Evolutionary conservation across 1,140 invertebrate genomes (phyloP).

Genomic region (Daktulosphaira vitifoliae): DNA sequence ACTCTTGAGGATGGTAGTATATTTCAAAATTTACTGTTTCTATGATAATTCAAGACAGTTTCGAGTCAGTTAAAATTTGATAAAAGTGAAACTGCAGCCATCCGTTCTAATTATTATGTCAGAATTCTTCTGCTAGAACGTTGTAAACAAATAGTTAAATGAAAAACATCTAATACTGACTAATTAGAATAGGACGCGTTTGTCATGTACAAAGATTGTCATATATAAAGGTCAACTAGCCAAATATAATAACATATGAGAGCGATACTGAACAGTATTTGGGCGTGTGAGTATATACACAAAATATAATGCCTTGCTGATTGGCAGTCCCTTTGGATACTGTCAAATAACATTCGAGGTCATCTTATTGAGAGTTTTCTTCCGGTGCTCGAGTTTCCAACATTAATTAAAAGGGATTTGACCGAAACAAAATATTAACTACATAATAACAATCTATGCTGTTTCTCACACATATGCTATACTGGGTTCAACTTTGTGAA

Average conservation of each 20-base stretch:
- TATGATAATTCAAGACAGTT: too few relatives aligned
- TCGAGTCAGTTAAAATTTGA: too few relatives aligned
- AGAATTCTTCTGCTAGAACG: too few relatives aligned
- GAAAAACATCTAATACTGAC: constrained; percentile 15
- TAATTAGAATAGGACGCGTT: constrained; percentile 25
- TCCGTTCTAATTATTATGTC: too few relatives aligned
- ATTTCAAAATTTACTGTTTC: too few relatives aligned
- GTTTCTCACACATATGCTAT: too few relatives aligned
- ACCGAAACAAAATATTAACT: neutral
- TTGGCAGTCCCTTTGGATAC: constrained; percentile 31
- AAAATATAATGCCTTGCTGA: constrained; percentile 12
- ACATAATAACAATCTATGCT: constrained; percentile 1
- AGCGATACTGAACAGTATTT: too few relatives aligned
- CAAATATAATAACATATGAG: neutral
- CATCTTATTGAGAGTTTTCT: constrained; percentile 24
- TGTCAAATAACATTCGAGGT: constrained; percentile 27
- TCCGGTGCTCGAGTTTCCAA: constrained; percentile 16
- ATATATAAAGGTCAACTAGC: constrained; percentile 2
- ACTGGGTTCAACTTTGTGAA: too few relatives aligned
- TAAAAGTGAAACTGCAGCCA: too few relatives aligned
- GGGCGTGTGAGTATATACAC: neutral
- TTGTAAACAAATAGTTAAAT: constrained; percentile 27
- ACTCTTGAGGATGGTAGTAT: too few relatives aligned
- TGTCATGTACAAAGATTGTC: neutral
- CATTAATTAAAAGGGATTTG: constrained; percentile 28